phyloP scores from a whole-genome alignment of 92 coral and sea anemone genomes.

The Epizoanthus scotinus region DNA sequence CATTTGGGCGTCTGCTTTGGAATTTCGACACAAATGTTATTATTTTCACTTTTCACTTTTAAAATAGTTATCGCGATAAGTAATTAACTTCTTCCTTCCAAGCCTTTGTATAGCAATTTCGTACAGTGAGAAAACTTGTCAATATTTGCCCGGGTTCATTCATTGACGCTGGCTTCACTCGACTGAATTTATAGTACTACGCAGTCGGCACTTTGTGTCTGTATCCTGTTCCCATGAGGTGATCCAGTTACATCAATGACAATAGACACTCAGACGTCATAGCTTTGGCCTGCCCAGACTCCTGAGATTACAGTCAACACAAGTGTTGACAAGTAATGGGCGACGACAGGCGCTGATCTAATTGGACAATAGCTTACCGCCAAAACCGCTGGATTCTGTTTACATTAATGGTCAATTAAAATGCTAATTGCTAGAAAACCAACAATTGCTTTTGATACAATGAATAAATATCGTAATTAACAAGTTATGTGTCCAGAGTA shows the following conservation, averaged over 20 bases:
- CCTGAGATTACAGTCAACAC: conserved; percentile 3
- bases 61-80: conserved; percentile 1
- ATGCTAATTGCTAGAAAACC: conserved; percentile 3
- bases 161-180: conserved; percentile 21
- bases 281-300: conserved; percentile 5
- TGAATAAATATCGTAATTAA: conserved; percentile 5
- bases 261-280: background rate
- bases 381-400: conserved; percentile 23
- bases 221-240: conserved; percentile 17
- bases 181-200: conserved; percentile 12
- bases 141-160: conserved; percentile 35
- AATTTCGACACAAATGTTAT: background rate
- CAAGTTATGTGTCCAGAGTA: background rate
- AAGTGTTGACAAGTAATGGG: background rate
- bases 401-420: background rate
- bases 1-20: conserved; percentile 41
- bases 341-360: conserved; percentile 14
- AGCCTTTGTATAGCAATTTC: conserved; percentile 18
- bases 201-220: conserved; percentile 18
- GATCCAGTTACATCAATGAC: background rate
- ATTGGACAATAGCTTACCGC: conserved; percentile 10
- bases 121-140: conserved; percentile 21
- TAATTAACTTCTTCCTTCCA: background rate
- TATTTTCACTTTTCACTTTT: background rate
- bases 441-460: conserved; percentile 1